phyloP scores from a whole-genome alignment of 2,888 invertebrate species.

The Agrilus cyanescens region DNA sequence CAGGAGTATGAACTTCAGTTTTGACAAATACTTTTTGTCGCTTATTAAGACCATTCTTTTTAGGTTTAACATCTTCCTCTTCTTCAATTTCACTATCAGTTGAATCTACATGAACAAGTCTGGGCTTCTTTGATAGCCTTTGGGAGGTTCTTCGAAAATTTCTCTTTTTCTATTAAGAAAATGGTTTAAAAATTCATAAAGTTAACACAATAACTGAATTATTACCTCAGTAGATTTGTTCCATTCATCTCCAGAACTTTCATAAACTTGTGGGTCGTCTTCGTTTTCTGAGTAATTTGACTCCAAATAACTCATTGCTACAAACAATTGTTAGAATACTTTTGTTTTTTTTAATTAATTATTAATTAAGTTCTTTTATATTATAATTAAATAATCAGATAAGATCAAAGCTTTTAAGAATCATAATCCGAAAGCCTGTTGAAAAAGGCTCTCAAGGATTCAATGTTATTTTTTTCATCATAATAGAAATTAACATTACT shows the following conservation, averaged over 20 bases:
- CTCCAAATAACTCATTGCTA: slow-evolving; percentile 7
- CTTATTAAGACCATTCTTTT: slow-evolving; percentile 19
- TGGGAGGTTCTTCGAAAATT: slow-evolving; percentile 23
- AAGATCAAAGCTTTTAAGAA: no score
- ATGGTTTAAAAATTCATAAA: background rate
- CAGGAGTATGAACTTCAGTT: background rate
- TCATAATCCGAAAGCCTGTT: no score
- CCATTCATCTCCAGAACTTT: slow-evolving; percentile 33
- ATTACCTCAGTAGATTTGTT: slow-evolving; percentile 19
- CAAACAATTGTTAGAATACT: background rate
- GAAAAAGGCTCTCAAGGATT: no score
- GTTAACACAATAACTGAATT: background rate
- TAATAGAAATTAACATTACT: no score
- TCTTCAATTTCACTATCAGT: slow-evolving; percentile 21
- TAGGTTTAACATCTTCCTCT: slow-evolving; percentile 14
- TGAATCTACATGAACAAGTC: slow-evolving; percentile 19
- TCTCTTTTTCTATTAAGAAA: slow-evolving; percentile 20
- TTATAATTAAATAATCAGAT: no score
- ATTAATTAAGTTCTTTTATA: no score
- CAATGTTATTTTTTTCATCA: no score
- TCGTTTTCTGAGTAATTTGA: slow-evolving; percentile 28
- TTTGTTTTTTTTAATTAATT: no score
- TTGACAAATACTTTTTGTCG: slow-evolving; percentile 13
- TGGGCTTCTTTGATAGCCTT: slow-evolving; percentile 26
- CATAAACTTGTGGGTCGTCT: slow-evolving; percentile 31